phyloP scores from a whole-genome alignment of 2,888 invertebrate species.

The Drosophila birchii region DNA sequence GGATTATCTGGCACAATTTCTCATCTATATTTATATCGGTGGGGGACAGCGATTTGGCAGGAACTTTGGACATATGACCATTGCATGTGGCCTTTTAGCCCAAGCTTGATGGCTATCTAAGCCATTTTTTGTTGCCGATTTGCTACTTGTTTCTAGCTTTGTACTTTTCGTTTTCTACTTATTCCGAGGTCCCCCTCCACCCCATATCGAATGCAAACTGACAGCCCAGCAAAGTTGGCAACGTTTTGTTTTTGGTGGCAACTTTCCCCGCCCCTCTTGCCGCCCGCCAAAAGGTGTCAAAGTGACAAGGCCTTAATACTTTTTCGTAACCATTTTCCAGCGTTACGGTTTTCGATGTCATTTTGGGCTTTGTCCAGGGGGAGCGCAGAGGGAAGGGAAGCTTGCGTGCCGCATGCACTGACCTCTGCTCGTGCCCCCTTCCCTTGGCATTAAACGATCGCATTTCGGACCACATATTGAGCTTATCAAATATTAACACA shows the following conservation, averaged over 20 bases:
- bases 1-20: not conserved
- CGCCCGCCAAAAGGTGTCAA: conserved; percentile 66
- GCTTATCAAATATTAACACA: conserved; percentile 81
- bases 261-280: not conserved
- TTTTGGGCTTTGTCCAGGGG: conserved; percentile 38
- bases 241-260: conserved; percentile 24
- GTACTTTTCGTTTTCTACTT: not conserved
- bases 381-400: not conserved
- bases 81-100: conserved; percentile 14
- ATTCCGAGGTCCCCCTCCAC: conserved; percentile 11
- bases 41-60: conserved; percentile 2
- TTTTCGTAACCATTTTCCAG: conserved; percentile 71
- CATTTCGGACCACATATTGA: conserved; percentile 70
- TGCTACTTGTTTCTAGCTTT: not conserved
- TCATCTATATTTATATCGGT: conserved; percentile 4
- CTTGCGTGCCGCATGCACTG: conserved; percentile 63
- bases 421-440: conserved; percentile 10
- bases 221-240: conserved; percentile 41
- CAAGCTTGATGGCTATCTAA: not conserved
- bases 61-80: conserved; percentile 17
- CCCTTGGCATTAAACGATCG: conserved; percentile 37
- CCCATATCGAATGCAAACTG: conserved; percentile 44
- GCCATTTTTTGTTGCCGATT: not conserved
- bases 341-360: conserved; percentile 67
- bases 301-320: conserved; percentile 71